Base-by-base conservation (phyloP, 2,888 invertebrate species). In the Acronicta psi region DNA sequence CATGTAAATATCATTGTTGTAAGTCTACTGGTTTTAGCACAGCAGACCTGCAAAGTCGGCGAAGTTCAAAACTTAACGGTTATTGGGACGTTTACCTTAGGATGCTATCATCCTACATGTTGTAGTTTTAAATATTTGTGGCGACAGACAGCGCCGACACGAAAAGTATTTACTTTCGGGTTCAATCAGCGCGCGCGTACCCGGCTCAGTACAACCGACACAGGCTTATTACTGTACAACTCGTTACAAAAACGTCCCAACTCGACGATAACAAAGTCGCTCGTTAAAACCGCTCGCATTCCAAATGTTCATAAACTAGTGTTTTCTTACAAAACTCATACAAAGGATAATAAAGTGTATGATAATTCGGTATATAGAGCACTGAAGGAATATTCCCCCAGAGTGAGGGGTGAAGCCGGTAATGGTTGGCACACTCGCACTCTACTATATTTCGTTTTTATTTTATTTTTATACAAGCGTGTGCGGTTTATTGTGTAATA, bases 401-500 rank as follows among this genome's bases (percentile, higher is more conserved):
- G 46, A 58, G 60, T 43, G 54, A 60, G 59, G 64, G 36, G 13
- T 44, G 47, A 46, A 42, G 63, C 59, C 37, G 41, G 41, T 50
- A 61, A 49, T 62, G 65, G 56, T 41, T 38, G 56, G 31, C 56
- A 42, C 53, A 40, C 44, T 45, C 40, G 36, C 23, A 11, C 60
- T 43, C 38, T 54, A n/a, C 34, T 65, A 59, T 59, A 54, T 72
- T 57, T 67, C 43, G 37, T 56, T 67, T 65, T 75, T 75, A 71
- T 69, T 69, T 61, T 67, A 61, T 69, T 69, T 69, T 66, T 68
- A 77, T 64, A 69, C 50, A 71, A 69, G 58, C 52, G 42, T 23
- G 57, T 61, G 55, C 43, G 62, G 59, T 53, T 73, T 73, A 67
- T 63, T 67, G 55, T 62, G 57, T 66, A 58, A 62, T 67, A 57